Conservation (phyloP, 2,113 vertebrate species). For the Toxotes jaculatrix region DNA sequence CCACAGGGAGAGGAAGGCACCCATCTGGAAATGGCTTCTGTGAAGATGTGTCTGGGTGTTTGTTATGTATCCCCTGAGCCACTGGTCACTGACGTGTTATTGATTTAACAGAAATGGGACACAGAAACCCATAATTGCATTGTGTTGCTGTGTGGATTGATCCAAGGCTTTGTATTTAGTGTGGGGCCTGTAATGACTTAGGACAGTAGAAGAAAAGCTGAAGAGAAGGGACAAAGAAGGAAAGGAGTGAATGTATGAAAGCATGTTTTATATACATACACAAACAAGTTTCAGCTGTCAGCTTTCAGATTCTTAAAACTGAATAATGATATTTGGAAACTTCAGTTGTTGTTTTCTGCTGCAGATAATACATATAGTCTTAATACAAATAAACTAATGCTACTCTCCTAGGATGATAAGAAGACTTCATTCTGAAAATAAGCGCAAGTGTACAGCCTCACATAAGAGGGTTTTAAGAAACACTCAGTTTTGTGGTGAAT, state of each 20-base stretch:
- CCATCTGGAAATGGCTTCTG: constrained; percentile 59
- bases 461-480: neutral
- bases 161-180: constrained; percentile 16
- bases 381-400: neutral
- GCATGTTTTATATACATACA: neutral
- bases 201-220: neutral
- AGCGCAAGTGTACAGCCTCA: neutral
- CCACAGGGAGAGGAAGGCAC: constrained; percentile 51
- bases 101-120: constrained; percentile 59
- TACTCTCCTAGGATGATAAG: neutral
- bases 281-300: too few species aligned
- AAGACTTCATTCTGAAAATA: neutral
- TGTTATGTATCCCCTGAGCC: constrained; percentile 27
- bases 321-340: neutral
- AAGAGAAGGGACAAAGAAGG: neutral
- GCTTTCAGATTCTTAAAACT: neutral
- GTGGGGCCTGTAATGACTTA: neutral
- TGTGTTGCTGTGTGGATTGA: constrained; percentile 29
- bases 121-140: constrained; percentile 56
- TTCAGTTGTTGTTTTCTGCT: neutral
- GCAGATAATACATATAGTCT: neutral
- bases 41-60: constrained; percentile 50
- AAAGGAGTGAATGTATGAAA: neutral
- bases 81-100: constrained; percentile 40
- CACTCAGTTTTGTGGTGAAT: too few species aligned